Conservation (phyloP, 2,888 invertebrate genomes). For the Mimumesa dahlbomi region DNA sequence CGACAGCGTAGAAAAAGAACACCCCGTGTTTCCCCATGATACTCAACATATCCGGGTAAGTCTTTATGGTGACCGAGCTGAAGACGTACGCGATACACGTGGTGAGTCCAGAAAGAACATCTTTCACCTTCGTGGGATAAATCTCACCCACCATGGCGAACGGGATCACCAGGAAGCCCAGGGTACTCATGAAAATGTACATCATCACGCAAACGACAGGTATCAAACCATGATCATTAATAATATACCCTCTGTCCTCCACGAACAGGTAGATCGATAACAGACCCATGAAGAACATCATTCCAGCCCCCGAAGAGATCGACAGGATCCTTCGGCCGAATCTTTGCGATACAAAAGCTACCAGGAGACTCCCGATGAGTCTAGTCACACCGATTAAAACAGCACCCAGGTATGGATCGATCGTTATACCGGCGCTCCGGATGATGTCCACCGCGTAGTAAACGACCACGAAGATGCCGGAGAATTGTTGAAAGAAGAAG, state of each 20-base stretch:
- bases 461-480: constrained; percentile 82
- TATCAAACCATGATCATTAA: constrained; percentile 71
- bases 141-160: constrained; percentile 83
- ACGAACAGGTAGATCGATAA: constrained; percentile 80
- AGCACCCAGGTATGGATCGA: constrained; percentile 81
- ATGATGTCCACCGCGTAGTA: constrained; percentile 83
- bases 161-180: constrained; percentile 83
- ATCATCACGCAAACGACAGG: constrained; percentile 80
- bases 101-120: constrained; percentile 81
- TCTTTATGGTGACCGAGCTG: constrained; percentile 82
- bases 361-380: constrained; percentile 79
- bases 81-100: constrained; percentile 81
- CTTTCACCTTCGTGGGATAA: constrained; percentile 82
- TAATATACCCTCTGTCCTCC: constrained; percentile 65
- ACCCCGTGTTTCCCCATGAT: constrained; percentile 80
- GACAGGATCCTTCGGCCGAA: constrained; percentile 84
- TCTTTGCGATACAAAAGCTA: constrained; percentile 81
- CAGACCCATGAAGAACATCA: constrained; percentile 82
- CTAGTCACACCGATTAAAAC: constrained; percentile 82
- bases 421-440: constrained; percentile 79
- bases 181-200: constrained; percentile 81
- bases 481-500: constrained; percentile 84
- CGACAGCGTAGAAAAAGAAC: constrained; percentile 81
- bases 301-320: constrained; percentile 82
- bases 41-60: constrained; percentile 80